Evolutionary conservation across 2,888 invertebrate species (phyloP).

Genomic region (Dynastes maya): DNA sequence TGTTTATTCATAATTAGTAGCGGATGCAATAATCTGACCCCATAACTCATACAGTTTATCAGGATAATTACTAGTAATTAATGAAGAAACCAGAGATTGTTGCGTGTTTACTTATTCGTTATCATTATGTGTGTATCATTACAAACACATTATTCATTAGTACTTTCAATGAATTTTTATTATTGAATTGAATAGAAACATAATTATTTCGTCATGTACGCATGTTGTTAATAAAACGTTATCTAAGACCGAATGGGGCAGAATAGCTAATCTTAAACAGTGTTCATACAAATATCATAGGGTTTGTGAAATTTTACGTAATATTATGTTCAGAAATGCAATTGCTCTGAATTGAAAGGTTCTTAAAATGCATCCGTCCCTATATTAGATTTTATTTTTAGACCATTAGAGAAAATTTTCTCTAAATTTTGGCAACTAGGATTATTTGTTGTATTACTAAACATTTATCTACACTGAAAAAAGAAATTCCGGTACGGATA

Average conservation of each 20-base stretch:
- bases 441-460: no score
- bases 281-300: no score
- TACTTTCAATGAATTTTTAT: conserved; percentile 41
- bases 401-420: no score
- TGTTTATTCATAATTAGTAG: conserved; percentile 62
- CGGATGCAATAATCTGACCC: conserved; percentile 60
- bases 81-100: conserved; percentile 53
- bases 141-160: conserved; percentile 47
- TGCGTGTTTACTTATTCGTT: conserved; percentile 50
- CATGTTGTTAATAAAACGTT: conserved; percentile 7
- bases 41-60: conserved; percentile 55
- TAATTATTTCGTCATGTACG: conserved; percentile 15
- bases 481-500: no score
- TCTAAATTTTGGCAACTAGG: no score
- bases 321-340: no score
- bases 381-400: no score
- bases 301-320: no score
- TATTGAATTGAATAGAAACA: conserved; percentile 41
- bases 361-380: no score
- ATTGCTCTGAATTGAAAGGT: no score
- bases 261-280: not conserved
- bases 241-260: not conserved
- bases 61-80: conserved; percentile 58
- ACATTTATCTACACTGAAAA: no score
- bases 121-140: conserved; percentile 46